phyloP scores from a whole-genome alignment of 2,797 vertebrate genomes.

The Pseudocheirus occidentalis region DNA sequence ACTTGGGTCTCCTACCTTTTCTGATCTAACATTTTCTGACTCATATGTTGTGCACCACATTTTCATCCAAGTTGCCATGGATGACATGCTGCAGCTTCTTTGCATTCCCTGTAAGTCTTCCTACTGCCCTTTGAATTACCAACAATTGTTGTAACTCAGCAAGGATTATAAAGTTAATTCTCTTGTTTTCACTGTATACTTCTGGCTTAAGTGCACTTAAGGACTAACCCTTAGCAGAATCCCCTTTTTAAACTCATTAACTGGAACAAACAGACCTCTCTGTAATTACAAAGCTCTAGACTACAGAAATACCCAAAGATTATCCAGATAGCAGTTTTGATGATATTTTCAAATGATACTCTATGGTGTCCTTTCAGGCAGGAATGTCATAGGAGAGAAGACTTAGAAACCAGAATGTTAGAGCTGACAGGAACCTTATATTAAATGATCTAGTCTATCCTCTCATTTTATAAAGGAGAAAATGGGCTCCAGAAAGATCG shows the following conservation, averaged over 20 bases:
- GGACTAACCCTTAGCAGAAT: background rate
- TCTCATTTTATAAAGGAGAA: background rate
- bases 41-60: background rate
- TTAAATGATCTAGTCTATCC: background rate
- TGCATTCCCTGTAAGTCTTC: background rate
- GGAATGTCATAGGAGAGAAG: background rate
- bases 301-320: background rate
- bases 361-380: background rate
- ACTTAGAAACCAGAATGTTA: slow-evolving; percentile 13
- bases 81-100: background rate
- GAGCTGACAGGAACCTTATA: background rate
- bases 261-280: background rate
- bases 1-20: background rate
- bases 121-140: background rate
- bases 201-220: background rate
- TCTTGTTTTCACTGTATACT: background rate
- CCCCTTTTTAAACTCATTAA: background rate
- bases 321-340: background rate
- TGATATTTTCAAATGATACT: background rate
- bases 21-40: background rate
- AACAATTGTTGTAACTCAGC: background rate
- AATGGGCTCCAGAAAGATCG: background rate
- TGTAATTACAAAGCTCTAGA: background rate
- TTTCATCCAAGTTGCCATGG: background rate
- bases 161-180: background rate